phyloP scores from a whole-genome alignment of 2,888 invertebrate species.

The Lasioglossum pauxillum region DNA sequence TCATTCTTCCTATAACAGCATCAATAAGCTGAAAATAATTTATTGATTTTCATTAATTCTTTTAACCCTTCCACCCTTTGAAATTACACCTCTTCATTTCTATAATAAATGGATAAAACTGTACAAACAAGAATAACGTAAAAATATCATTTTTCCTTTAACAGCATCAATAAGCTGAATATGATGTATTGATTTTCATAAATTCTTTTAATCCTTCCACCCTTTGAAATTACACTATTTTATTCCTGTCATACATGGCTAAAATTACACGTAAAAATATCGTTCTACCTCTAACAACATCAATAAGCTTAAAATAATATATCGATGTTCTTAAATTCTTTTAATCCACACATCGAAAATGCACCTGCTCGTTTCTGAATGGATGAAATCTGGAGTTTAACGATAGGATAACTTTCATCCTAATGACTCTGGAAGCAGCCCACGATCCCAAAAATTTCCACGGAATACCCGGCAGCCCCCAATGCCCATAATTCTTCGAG shows the following conservation, averaged over 20 bases:
- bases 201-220: background rate
- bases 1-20: background rate
- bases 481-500: conserved; percentile 43
- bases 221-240: background rate
- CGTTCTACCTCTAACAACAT: background rate
- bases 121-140: no score
- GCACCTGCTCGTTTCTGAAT: background rate
- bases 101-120: no score
- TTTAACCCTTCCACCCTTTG: background rate
- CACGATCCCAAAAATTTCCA: conserved; percentile 25
- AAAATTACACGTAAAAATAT: background rate
- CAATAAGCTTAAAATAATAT: background rate
- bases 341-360: background rate
- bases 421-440: conserved; percentile 1
- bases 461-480: background rate
- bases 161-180: background rate
- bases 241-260: background rate
- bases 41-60: background rate
- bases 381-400: background rate
- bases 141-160: background rate
- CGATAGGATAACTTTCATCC: background rate
- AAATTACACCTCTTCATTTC: no score
- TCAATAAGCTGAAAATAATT: background rate
- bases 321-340: background rate
- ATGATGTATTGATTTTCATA: no score